Conservation (phyloP, 2,888 invertebrate genomes). For the Lithophane ornitopus region DNA sequence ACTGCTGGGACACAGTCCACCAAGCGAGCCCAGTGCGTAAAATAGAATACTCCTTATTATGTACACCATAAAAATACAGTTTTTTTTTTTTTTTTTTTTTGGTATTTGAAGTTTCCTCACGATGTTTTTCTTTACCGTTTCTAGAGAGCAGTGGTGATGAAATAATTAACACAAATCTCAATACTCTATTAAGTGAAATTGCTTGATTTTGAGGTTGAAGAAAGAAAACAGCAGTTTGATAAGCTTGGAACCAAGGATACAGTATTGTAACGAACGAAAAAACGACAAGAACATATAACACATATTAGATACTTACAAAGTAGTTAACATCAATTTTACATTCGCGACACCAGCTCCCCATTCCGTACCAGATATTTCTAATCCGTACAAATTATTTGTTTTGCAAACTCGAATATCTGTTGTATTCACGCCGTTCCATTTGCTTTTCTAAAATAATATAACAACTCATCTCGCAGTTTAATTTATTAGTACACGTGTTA, state of each 20-base stretch:
- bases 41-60: no score
- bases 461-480: constrained; percentile 69
- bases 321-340: constrained; percentile 16
- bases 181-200: no score
- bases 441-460: constrained; percentile 70
- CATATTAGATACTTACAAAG: constrained; percentile 4
- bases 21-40: no score
- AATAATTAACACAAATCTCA: no score
- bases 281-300: not conserved
- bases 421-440: constrained; percentile 57
- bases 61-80: no score
- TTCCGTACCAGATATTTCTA: constrained; percentile 44
- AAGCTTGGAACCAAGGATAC: no score
- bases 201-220: not conserved
- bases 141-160: no score
- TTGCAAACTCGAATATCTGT: constrained; percentile 60
- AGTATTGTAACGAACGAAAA: not conserved
- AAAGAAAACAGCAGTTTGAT: not conserved
- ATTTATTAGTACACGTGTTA: constrained; percentile 70
- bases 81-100: no score
- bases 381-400: constrained; percentile 67
- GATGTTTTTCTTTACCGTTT: no score
- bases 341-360: not conserved
- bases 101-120: no score
- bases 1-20: no score